phyloP scores from a whole-genome alignment of 2,888 invertebrate species.

The Catocala nupta region DNA sequence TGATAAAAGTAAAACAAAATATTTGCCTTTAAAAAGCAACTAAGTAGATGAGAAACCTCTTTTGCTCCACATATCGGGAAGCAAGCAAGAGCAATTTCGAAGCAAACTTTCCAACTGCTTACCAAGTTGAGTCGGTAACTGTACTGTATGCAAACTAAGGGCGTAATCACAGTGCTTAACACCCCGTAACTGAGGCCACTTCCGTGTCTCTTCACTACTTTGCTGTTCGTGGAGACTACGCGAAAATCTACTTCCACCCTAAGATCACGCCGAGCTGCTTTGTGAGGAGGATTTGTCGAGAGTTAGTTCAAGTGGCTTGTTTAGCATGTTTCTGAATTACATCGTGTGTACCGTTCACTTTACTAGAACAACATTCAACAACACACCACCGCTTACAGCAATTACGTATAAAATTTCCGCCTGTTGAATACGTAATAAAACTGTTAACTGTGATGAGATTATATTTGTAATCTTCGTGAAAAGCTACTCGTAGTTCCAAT shows the following conservation, averaged over 20 bases:
- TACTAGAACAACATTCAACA: too few relatives aligned
- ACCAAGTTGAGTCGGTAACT: slow-evolving; percentile 38
- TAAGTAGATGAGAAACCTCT: neutral
- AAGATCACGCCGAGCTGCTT: slow-evolving; percentile 13
- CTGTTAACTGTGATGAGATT: too few relatives aligned
- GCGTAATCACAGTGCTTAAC: slow-evolving; percentile 60
- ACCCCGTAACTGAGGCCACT: slow-evolving; percentile 54
- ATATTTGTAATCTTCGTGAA: too few relatives aligned
- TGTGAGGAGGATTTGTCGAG: slow-evolving; percentile 22
- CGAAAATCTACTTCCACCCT: slow-evolving; percentile 36
- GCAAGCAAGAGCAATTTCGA: slow-evolving; percentile 37
- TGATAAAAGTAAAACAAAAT: too few relatives aligned
- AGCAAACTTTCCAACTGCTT: slow-evolving; percentile 36
- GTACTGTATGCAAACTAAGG: slow-evolving; percentile 54
- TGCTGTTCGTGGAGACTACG: slow-evolving; percentile 34
- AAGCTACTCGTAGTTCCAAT: too few relatives aligned
- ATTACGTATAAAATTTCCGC: too few relatives aligned
- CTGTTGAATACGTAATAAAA: too few relatives aligned
- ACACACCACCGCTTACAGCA: too few relatives aligned
- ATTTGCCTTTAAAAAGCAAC: neutral
- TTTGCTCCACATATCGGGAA: neutral
- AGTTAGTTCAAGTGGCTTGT: slow-evolving; percentile 14
- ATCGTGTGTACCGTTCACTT: neutral
- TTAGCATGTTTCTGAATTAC: neutral
- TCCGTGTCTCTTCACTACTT: slow-evolving; percentile 47